These are phyloP conservation scores for Montipora cactus DNA, from an alignment of 64 coral and sea anemone species.

Conservation along the genomic window DNA sequence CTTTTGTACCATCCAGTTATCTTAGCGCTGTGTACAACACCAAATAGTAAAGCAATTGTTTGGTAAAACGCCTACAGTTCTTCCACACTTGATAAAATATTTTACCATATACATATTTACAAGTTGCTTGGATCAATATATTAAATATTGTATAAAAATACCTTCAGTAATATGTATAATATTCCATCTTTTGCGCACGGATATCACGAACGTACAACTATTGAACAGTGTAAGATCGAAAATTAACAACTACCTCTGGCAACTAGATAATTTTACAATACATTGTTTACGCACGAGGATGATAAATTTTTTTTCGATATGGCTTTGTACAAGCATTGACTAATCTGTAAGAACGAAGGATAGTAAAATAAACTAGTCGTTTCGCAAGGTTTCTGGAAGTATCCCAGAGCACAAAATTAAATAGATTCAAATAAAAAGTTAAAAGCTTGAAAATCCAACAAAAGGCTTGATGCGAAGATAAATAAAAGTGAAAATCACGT, in stretches of 20 bases:
- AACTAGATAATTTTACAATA: background rate
- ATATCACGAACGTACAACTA: background rate
- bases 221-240: background rate
- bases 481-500: conserved; percentile 12
- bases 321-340: background rate
- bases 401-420: background rate
- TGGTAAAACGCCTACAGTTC: background rate
- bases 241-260: background rate
- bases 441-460: background rate
- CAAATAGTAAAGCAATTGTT: background rate
- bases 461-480: background rate
- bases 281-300: background rate
- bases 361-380: background rate
- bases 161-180: conserved; percentile 22
- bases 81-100: conserved; percentile 21
- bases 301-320: background rate
- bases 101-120: conserved; percentile 36
- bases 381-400: background rate
- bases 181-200: background rate
- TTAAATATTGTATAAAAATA: conserved; percentile 63
- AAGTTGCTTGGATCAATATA: conserved; percentile 54
- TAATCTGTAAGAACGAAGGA: background rate
- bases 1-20: background rate
- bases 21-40: conserved; percentile 10
- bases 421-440: background rate